These are phyloP conservation scores for Dendrophyllia cribrosa DNA, from an alignment of 64 coral and sea anemone species.

Conservation along the genomic window DNA sequence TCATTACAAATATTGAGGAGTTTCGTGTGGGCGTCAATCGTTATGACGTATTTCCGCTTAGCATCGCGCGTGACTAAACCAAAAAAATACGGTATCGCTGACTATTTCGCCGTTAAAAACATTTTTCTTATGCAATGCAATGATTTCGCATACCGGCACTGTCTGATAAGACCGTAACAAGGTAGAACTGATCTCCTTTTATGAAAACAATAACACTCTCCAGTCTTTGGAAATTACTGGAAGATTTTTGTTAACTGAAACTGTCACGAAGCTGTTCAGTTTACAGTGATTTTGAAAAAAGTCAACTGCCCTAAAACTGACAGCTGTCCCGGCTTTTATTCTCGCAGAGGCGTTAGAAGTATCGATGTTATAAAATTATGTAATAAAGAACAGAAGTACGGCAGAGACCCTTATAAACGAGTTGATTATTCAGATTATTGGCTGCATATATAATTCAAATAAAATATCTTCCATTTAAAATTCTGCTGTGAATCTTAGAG, in stretches of 20 bases:
- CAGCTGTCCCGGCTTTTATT: no score
- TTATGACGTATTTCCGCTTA: conserved; percentile 7
- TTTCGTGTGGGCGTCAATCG: background rate
- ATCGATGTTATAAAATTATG: no score
- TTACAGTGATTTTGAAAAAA: no score
- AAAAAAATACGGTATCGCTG: background rate
- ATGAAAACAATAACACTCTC: background rate
- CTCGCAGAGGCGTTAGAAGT: no score
- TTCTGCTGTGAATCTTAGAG: no score
- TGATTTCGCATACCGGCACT: background rate
- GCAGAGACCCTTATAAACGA: no score
- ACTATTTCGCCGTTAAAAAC: background rate
- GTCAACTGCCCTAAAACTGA: no score
- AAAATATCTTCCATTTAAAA: no score
- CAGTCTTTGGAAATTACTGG: background rate
- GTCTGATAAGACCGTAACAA: background rate
- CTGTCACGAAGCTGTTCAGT: no score
- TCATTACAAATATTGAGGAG: background rate
- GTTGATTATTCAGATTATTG: no score
- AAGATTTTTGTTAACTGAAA: background rate
- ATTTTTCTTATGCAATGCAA: background rate
- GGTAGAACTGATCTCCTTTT: background rate
- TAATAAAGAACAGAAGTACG: no score
- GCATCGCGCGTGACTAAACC: background rate
- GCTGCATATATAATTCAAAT: no score